Base-by-base conservation (phyloP, 2,113 vertebrate species). In the Bostrychus sinensis region DNA sequence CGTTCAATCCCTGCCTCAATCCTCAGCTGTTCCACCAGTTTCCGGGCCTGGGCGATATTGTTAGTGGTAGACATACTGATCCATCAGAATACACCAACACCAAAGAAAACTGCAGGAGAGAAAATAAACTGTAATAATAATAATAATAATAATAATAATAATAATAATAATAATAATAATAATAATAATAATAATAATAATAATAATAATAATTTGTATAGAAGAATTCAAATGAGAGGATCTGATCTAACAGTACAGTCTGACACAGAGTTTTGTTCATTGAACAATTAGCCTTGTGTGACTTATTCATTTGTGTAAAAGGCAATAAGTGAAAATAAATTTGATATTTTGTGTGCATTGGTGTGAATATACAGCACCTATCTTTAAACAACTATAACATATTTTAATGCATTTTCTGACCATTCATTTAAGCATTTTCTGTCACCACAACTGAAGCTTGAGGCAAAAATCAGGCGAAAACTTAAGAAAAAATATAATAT, bases 11-110 rank as follows among this genome's bases (percentile, higher is more conserved):
- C 96, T 1, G 96, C 96, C 62, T 98, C 96, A 0, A 98, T 94
- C 81, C 96, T 94, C 62, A 98, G 94, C 91, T 98, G 96, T 80
- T 98, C 96, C 90, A 98, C 96, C 86, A 98, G 94, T 90, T 98
- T 97, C 48, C 95, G 90, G 86, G 95, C 96, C 89, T 98, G 96
- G 0, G 95, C 95, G 62, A 95, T 94, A 88, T 96, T 98, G 91
- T 98, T 97, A 95, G 91, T 94, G 3, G 94, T 93, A 58, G 96
- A 97, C 96, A 98, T 98, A 23, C 72, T 96, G 85, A 88, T 90
- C 89, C 88, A 89, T 88, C 83, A 89, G 86, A 87, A 70, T 76
- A 68, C 61, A 78, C 72, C 84, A 77, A 83, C 75, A 82, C 80
- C 50, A 67, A 56, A 82, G 81, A 78, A 87, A 83, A 84, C 87